These are phyloP conservation scores for Belgica antarctica DNA, from an alignment of 2,888 invertebrate genomes.

Conservation along the genomic window DNA sequence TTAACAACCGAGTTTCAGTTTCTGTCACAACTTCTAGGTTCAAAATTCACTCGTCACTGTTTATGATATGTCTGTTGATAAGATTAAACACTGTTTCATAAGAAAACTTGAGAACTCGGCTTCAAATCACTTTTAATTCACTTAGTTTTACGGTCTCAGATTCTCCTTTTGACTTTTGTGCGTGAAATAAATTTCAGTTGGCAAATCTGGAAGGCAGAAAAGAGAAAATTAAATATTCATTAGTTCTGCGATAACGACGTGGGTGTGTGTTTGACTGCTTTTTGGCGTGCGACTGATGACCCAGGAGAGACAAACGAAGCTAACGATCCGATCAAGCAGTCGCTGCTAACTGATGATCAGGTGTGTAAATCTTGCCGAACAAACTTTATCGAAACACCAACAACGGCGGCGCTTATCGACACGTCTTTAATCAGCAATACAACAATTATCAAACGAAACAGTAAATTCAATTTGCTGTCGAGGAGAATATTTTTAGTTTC, in stretches of 20 bases:
- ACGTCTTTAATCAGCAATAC: constrained; percentile 38
- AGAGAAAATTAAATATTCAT: constrained; percentile 8
- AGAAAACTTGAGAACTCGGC: background rate
- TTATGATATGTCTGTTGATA: constrained; percentile 6
- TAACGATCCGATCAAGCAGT: constrained; percentile 27
- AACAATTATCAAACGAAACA: constrained; percentile 37
- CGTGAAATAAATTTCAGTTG: constrained; percentile 19
- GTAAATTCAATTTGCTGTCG: constrained; percentile 29
- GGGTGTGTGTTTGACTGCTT: no score
- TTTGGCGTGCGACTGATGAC: background rate
- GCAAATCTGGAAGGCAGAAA: constrained; percentile 21
- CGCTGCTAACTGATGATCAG: constrained; percentile 40
- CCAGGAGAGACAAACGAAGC: background rate
- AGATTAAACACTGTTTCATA: background rate
- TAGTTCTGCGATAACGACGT: constrained; percentile 20
- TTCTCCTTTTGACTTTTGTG: background rate
- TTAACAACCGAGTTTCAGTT: constrained; percentile 24
- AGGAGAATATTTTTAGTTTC: constrained; percentile 23
- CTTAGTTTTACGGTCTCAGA: background rate
- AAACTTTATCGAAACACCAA: background rate
- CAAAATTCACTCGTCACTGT: constrained; percentile 20
- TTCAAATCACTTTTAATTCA: constrained; percentile 31
- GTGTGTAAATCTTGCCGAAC: constrained; percentile 31
- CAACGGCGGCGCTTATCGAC: no score
- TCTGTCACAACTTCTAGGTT: background rate